Conservation (phyloP, 2,113 vertebrate genomes). For the Amblyopsis rosae region DNA sequence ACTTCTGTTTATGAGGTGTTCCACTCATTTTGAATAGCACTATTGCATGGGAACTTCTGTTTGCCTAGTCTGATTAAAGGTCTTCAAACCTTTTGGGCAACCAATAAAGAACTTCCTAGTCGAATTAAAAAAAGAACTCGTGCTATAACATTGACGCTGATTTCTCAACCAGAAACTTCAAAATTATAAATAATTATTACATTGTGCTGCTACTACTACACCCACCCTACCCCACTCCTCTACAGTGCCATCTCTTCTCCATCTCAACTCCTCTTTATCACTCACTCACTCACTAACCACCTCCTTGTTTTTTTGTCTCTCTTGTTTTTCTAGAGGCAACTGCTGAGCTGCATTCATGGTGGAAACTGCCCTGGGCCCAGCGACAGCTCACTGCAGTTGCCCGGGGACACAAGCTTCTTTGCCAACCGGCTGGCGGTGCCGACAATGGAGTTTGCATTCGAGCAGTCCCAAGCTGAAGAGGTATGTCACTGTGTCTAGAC, state of each 20-base stretch:
- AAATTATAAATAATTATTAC: background rate
- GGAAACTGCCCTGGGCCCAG: slow-evolving; percentile 77
- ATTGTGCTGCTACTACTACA: background rate
- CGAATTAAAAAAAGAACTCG: no score
- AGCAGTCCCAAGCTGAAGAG: slow-evolving; percentile 79
- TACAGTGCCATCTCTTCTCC: background rate
- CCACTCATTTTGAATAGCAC: no score
- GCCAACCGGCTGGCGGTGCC: slow-evolving; percentile 90
- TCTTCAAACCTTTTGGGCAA: no score
- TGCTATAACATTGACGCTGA: no score
- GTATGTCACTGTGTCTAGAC: slow-evolving; percentile 57
- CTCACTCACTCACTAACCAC: background rate
- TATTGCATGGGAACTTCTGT: no score
- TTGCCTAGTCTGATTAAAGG: no score
- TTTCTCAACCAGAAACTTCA: no score
- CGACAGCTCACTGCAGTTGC: slow-evolving; percentile 85
- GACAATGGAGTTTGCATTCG: slow-evolving; percentile 84
- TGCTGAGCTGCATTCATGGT: slow-evolving; percentile 79
- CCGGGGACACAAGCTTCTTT: slow-evolving; percentile 87
- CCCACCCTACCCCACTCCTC: background rate
- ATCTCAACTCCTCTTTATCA: background rate
- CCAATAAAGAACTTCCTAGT: no score
- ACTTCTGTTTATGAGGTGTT: background rate
- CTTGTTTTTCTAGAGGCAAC: slow-evolving; percentile 75
- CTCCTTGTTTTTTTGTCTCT: background rate